Conservation (phyloP, 2,797 vertebrate genomes). For the Hirundo rustica region DNA sequence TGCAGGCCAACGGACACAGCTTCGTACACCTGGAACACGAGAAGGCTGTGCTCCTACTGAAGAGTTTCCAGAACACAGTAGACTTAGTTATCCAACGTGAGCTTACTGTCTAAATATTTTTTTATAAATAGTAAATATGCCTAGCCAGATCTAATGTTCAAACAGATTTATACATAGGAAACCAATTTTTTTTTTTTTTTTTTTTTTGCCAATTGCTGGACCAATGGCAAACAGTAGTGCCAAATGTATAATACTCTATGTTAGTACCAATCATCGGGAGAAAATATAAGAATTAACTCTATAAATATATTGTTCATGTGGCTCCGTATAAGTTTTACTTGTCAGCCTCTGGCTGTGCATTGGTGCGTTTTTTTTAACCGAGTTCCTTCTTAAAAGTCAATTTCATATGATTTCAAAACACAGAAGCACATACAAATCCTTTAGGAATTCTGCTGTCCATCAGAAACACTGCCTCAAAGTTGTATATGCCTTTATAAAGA, state of each 20-base stretch:
- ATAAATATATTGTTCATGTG: constrained; percentile 81
- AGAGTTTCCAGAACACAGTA: constrained; percentile 99
- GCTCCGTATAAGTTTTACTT: constrained; percentile 82
- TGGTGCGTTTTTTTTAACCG: constrained; percentile 79
- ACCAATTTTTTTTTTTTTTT: constrained; percentile 65
- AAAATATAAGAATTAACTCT: constrained; percentile 73
- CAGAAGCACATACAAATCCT: constrained; percentile 86
- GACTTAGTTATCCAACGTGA: constrained; percentile 99
- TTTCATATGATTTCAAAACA: constrained; percentile 83
- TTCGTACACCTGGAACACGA: constrained; percentile 99
- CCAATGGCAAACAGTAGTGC: constrained; percentile 99
- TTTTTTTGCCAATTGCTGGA: constrained; percentile 98
- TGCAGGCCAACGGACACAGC: constrained; percentile 99
- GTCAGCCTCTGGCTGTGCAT: constrained; percentile 87
- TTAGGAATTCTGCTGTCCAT: constrained; percentile 84
- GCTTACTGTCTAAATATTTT: constrained; percentile 92
- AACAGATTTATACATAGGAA: constrained; percentile 85
- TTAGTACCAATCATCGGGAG: constrained; percentile 80
- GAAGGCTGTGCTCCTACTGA: constrained; percentile 97
- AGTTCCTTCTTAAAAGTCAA: constrained; percentile 82
- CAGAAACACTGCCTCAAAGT: constrained; percentile 88
- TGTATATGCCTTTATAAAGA: constrained; percentile 90
- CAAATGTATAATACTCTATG: constrained; percentile 95
- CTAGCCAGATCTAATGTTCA: constrained; percentile 80
- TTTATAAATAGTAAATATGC: constrained; percentile 81